Evolutionary conservation across 2,113 vertebrate genomes (phyloP), one percentile per base, ranked within the genome.

Genomic region (Eleginops maclovinus): DNA sequence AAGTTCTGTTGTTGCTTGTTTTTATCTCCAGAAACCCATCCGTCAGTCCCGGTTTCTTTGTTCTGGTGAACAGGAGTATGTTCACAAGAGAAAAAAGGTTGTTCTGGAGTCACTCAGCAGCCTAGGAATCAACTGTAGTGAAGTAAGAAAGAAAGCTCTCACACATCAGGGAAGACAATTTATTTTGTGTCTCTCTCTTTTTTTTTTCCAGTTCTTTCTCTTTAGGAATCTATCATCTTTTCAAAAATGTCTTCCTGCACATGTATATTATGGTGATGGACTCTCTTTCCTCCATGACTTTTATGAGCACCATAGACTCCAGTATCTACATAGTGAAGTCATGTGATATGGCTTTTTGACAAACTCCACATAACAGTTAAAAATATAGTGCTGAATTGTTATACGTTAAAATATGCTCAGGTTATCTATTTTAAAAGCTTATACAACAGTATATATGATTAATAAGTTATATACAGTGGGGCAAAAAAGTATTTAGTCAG

Each of bases 41-140:
- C 81, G 31, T 31, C 68, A 61, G 3, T 85, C 88, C 9, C 21
- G 4, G 6, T 51, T 64, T 53, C 47, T 91, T 55, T 89, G 84
- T 63, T 49, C 74, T 22, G 88, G 87, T 13, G 92, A 91, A 21
- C 60, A 59, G 59, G 46, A 89, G 1, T 91, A 77, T 28, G 58
- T 93, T n/a, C 3, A 61, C 43, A 36, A 68, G 68, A 90, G 87
- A 69, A 93, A 89, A 65, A 47, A 46, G 3, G 19, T 72, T 0
- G 62, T 88, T 31, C 71, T 85, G 71, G 21, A 90, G 58, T 65
- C 88, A 13, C 81, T 93, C 31, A 61, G 4, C 50, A 56, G 11
- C 4, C 72, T 89, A 72, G 73, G 58, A 17, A 77, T 88, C 65
- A 79, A 77, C 76, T 88, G 80, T 12, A 70, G 61, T 9, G 22